Percentiles rank a stretch among this genome's conserved stretches.
phyloP scores from a whole-genome alignment of 2,113 vertebrate genomes.

The Catharus bicknelli region DNA sequence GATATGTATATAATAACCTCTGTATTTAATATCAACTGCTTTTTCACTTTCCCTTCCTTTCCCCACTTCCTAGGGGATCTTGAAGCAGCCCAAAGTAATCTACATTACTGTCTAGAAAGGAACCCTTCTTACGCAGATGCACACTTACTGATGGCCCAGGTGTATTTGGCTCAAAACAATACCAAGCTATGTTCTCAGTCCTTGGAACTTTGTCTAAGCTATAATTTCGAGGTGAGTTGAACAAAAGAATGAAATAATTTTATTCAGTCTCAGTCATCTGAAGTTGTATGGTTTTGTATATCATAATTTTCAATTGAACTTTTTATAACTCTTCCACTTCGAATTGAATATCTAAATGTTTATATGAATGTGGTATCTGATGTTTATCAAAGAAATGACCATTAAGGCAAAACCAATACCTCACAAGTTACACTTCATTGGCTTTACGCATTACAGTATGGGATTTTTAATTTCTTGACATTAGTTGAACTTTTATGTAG shows the following conservation, averaged over 20 bases:
- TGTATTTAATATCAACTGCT: background rate
- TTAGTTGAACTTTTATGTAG: background rate
- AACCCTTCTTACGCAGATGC: constrained; percentile 88
- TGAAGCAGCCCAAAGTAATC: constrained; percentile 83
- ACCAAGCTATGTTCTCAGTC: constrained; percentile 87
- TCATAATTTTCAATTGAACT: background rate
- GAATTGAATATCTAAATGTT: background rate
- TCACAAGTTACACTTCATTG: background rate
- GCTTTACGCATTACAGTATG: background rate
- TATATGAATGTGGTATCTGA: background rate
- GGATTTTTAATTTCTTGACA: background rate
- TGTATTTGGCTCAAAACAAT: constrained; percentile 89
- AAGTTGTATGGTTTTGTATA: background rate
- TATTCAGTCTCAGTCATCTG: background rate
- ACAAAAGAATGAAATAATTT: background rate
- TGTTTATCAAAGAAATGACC: background rate
- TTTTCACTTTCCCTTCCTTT: background rate
- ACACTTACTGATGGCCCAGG: constrained; percentile 94
- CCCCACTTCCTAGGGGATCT: constrained; percentile 75
- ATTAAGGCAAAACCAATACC: background rate
- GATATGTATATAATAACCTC: background rate
- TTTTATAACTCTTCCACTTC: background rate
- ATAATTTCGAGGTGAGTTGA: constrained; percentile 90
- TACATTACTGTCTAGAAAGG: constrained; percentile 87
- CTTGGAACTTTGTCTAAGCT: constrained; percentile 92